A percentile compares a stretch with the other conserved stretches of the same genome.
phyloP scores from a whole-genome alignment of 2,113 vertebrate species.

The Ancistrus triradiatus region DNA sequence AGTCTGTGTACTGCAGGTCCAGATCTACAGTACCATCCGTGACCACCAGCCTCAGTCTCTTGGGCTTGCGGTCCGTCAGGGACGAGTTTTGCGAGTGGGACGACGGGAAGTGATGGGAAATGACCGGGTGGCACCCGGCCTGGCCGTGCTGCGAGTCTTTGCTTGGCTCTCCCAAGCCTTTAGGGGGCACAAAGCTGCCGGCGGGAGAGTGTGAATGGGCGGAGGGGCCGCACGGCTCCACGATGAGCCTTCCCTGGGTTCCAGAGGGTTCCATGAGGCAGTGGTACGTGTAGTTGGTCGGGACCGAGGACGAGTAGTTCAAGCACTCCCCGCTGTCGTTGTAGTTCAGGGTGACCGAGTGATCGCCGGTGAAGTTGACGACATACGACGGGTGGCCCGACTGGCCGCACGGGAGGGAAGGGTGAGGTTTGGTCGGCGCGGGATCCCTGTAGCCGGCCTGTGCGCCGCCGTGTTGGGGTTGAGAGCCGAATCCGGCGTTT shows the following conservation, averaged over 20 bases:
- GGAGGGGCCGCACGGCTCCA: slow-evolving; percentile 65
- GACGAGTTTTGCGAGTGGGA: slow-evolving; percentile 64
- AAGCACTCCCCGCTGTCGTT: slow-evolving; percentile 61
- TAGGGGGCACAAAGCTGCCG: slow-evolving; percentile 60
- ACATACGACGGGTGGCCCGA: slow-evolving; percentile 67
- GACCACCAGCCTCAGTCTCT: slow-evolving; percentile 72
- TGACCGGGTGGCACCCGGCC: slow-evolving; percentile 53
- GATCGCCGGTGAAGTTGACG: slow-evolving; percentile 72
- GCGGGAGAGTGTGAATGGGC: slow-evolving; percentile 54
- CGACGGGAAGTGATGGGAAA: slow-evolving; percentile 55
- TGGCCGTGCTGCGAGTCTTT: slow-evolving; percentile 64
- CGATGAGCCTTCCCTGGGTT: slow-evolving; percentile 70
- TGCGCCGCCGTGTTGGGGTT: slow-evolving; percentile 60
- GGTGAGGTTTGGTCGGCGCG: slow-evolving; percentile 55
- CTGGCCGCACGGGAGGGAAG: slow-evolving; percentile 56
- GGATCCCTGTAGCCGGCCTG: slow-evolving; percentile 56
- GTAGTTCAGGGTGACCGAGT: slow-evolving; percentile 71
- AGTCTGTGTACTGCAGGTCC: slow-evolving; percentile 73
- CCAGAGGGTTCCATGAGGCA: slow-evolving; percentile 77
- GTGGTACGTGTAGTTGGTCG: slow-evolving; percentile 73
- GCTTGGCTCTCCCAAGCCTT: slow-evolving; percentile 55
- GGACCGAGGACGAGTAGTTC: slow-evolving; percentile 59
- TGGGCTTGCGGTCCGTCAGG: slow-evolving; percentile 60
- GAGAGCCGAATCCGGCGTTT: slow-evolving; percentile 60
- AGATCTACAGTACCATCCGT: slow-evolving; percentile 72